These are phyloP conservation scores for Cisticola juncidis DNA, from an alignment of 2,113 vertebrate species.

Conservation along the genomic window DNA sequence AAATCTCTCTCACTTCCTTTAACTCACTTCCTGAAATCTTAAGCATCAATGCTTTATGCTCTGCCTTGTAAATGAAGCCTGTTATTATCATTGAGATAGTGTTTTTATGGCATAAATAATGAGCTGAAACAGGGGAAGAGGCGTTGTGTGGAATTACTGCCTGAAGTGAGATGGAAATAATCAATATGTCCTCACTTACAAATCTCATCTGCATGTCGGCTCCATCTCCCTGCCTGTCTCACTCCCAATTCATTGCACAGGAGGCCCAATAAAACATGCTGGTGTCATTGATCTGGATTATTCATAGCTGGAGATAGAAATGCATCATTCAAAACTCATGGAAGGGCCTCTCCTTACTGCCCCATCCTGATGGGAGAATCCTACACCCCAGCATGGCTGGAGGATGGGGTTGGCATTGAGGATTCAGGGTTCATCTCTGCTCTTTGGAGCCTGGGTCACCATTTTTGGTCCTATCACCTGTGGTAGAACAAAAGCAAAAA, in stretches of 20 bases:
- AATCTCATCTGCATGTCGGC: slow-evolving; percentile 82
- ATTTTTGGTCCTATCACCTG: rapidly evolving
- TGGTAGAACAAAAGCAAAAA: neutral
- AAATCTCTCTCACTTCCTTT: slow-evolving; percentile 69
- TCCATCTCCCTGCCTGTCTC: slow-evolving; percentile 76
- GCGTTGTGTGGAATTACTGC: slow-evolving; percentile 78
- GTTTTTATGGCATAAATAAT: slow-evolving; percentile 84
- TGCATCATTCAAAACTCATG: slow-evolving; percentile 78
- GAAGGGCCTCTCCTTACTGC: slow-evolving; percentile 54
- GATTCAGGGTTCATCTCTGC: neutral
- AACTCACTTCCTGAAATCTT: slow-evolving; percentile 71
- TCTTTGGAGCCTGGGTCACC: neutral
- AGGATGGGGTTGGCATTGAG: neutral
- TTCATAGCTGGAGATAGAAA: slow-evolving; percentile 75
- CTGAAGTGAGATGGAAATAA: slow-evolving; percentile 79
- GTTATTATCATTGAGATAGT: slow-evolving; percentile 81
- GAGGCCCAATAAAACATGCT: slow-evolving; percentile 75
- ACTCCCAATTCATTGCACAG: slow-evolving; percentile 76
- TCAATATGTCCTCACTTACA: slow-evolving; percentile 82
- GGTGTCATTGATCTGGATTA: slow-evolving; percentile 79
- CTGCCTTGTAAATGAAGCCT: slow-evolving; percentile 79
- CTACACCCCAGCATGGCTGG: neutral
- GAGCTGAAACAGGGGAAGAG: slow-evolving; percentile 74
- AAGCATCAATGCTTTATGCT: slow-evolving; percentile 74
- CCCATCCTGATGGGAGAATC: neutral